Evolutionary conservation across 2,888 invertebrate genomes (phyloP).

Genomic region (Eilema griseolum): DNA sequence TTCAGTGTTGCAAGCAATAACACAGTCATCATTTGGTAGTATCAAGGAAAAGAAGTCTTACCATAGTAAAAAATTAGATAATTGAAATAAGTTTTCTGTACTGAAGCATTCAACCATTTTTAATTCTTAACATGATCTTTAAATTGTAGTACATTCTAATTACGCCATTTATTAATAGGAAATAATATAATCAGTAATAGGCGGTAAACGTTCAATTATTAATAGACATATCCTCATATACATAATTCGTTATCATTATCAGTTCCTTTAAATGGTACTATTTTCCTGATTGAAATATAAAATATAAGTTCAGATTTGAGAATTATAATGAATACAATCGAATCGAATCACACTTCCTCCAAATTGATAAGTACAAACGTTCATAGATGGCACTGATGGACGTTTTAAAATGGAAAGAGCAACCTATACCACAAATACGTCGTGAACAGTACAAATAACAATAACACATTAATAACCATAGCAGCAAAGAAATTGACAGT

Average conservation of each 20-base stretch:
- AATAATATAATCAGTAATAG: conserved; percentile 10
- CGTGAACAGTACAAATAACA: too few species aligned
- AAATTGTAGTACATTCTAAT: neutral
- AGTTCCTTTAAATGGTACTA: neutral
- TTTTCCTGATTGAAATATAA: conserved; percentile 17
- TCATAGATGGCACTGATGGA: neutral
- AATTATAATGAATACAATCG: neutral
- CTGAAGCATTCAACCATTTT: too few species aligned
- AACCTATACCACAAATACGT: too few species aligned
- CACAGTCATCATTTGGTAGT: too few species aligned
- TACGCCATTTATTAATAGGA: neutral
- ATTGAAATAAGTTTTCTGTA: neutral
- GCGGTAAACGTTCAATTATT: conserved; percentile 9
- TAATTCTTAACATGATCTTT: neutral
- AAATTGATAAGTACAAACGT: neutral
- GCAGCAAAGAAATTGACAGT: neutral
- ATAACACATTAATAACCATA: neutral
- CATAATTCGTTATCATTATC: conserved; percentile 8
- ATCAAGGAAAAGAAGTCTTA: neutral
- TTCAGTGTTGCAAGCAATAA: neutral
- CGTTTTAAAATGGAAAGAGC: neutral
- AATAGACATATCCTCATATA: conserved; percentile 8
- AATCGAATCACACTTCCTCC: neutral
- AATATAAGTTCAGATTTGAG: neutral
- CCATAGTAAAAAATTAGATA: neutral